Evolutionary conservation across 1,140 invertebrate genomes (phyloP).

Genomic region (Coboldia fuscipes): DNA sequence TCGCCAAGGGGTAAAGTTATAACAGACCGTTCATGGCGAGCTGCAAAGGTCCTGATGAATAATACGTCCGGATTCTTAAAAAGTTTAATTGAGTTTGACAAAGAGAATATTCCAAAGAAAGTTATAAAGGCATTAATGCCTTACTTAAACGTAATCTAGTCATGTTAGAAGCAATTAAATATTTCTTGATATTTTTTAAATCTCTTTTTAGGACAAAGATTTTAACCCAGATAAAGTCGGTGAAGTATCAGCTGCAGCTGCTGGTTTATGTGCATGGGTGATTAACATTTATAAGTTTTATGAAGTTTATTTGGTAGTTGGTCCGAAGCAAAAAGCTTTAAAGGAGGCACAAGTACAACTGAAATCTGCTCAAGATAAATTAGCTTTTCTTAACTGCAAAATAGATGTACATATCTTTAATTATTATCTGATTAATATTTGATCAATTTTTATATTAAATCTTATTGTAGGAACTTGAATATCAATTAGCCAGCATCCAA

Average conservation of each 20-base stretch:
- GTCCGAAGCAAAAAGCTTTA: conserved; percentile 64
- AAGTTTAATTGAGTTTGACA: conserved; percentile 73
- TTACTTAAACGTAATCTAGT: conserved; percentile 16
- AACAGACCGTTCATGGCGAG: conserved; percentile 84
- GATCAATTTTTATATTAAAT: no score
- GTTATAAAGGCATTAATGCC: conserved; percentile 49
- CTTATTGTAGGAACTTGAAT: conserved; percentile 43
- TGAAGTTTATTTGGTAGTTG: conserved; percentile 80
- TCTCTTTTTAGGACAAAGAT: conserved; percentile 42
- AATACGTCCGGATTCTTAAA: conserved; percentile 64
- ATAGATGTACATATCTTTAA: no score
- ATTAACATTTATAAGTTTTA: conserved; percentile 85
- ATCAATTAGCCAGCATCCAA: conserved; percentile 48
- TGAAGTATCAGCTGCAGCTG: conserved; percentile 74
- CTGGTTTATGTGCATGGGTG: conserved; percentile 84
- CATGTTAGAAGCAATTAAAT: no score
- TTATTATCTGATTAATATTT: no score
- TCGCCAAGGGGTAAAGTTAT: conserved; percentile 74
- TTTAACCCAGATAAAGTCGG: conserved; percentile 74
- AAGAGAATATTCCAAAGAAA: conserved; percentile 81
- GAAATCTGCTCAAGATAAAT: conserved; percentile 61
- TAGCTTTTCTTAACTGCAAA: conserved; percentile 47
- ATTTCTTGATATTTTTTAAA: no score
- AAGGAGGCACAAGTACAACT: conserved; percentile 72
- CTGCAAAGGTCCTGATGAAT: conserved; percentile 52